Conservation (phyloP, 2,113 vertebrate species). For the Indicator indicator region DNA sequence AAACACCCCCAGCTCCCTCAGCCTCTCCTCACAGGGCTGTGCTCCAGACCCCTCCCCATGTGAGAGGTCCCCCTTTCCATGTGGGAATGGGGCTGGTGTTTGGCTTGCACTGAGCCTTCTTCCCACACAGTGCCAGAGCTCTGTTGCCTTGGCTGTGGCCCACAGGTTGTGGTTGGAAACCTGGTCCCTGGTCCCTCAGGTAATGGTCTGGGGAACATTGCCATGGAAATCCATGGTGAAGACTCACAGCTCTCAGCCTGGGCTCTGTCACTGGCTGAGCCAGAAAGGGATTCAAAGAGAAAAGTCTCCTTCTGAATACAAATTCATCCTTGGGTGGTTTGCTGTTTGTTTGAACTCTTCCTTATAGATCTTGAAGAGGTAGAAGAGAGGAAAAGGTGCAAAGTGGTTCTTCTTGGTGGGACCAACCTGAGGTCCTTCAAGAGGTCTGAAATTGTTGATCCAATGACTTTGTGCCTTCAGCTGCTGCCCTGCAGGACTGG, state of each 20-base stretch:
- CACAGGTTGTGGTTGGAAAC: neutral
- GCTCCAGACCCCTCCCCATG: too few species aligned
- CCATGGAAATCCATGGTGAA: constrained; percentile 51
- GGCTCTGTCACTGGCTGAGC: neutral
- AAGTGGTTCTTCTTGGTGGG: constrained; percentile 11
- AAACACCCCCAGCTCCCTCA: too few species aligned
- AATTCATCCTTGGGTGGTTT: neutral
- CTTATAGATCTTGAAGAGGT: constrained; percentile 1
- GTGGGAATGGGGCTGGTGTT: constrained; percentile 10
- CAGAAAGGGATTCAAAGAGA: constrained; percentile 36
- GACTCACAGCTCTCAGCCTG: constrained; percentile 51
- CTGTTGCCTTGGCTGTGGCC: constrained; percentile 14
- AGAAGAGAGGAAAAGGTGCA: constrained; percentile 34
- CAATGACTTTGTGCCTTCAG: constrained; percentile 34
- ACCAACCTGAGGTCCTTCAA: constrained; percentile 17
- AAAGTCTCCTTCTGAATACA: constrained; percentile 52
- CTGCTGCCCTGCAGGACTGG: constrained; percentile 40
- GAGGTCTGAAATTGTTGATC: neutral
- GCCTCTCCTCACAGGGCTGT: too few species aligned
- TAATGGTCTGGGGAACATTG: constrained; percentile 33
- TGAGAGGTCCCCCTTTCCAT: constrained; percentile 23
- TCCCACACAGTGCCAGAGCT: constrained; percentile 41
- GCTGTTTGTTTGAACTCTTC: neutral
- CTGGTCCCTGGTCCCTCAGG: constrained; percentile 14
- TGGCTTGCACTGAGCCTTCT: constrained; percentile 56